phyloP scores from a whole-genome alignment of 2,888 invertebrate species.

The Iselma pallidipennis region DNA sequence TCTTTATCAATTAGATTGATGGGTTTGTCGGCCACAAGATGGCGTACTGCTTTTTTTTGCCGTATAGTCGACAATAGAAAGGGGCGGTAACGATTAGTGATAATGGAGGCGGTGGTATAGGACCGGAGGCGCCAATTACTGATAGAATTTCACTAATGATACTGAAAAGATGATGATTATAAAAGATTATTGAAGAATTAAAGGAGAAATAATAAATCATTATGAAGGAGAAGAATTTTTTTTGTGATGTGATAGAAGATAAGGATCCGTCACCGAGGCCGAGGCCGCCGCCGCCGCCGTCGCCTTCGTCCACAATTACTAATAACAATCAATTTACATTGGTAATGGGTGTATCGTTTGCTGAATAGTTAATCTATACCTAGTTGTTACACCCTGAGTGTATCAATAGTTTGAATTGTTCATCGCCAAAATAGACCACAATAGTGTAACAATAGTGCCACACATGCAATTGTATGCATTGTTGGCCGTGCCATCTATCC shows the following conservation, averaged over 20 bases:
- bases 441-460: conserved; percentile 49
- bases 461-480: conserved; percentile 54
- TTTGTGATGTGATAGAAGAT: background rate
- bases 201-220: background rate
- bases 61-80: background rate
- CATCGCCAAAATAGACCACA: conserved; percentile 48
- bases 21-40: conserved; percentile 46
- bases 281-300: too few relatives aligned
- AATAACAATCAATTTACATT: conserved; percentile 54
- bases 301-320: too few relatives aligned
- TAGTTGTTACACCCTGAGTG: conserved; percentile 52
- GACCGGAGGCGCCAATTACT: background rate
- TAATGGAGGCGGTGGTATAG: background rate
- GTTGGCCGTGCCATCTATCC: conserved; percentile 49
- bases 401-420: conserved; percentile 54
- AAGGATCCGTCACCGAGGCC: too few relatives aligned
- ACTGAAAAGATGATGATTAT: background rate
- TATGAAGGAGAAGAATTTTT: background rate
- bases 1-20: conserved; percentile 53
- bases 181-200: background rate
- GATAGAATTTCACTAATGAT: background rate
- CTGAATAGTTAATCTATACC: conserved; percentile 56
- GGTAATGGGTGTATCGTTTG: conserved; percentile 54
- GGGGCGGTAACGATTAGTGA: background rate
- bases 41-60: conserved; percentile 32